phyloP scores from a whole-genome alignment of 2,113 vertebrate genomes.

The Cyprinodon tularosa region DNA sequence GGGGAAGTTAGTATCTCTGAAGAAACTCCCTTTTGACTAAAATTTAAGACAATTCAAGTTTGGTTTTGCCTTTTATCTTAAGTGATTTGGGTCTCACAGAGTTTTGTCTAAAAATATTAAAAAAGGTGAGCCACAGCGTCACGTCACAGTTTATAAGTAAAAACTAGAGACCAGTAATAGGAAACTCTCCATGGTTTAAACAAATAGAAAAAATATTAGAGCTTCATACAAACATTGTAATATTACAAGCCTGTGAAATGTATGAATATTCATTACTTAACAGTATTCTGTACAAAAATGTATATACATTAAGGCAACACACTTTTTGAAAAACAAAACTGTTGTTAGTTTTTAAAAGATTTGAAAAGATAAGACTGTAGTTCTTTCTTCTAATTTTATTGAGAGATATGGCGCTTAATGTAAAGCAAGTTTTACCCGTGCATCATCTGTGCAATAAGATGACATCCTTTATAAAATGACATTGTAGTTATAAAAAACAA shows the following conservation, averaged over 20 bases:
- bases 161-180: background rate
- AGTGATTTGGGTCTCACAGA: no score
- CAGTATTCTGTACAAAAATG: background rate
- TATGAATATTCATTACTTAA: background rate
- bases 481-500: background rate
- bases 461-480: background rate
- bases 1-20: background rate
- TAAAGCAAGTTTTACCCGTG: background rate
- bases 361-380: background rate
- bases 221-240: background rate
- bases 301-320: background rate
- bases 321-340: background rate
- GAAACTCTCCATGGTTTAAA: background rate
- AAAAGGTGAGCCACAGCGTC: background rate
- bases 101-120: background rate
- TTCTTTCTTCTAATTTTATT: background rate
- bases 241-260: background rate
- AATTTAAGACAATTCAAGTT: background rate
- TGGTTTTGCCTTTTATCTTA: background rate
- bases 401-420: no score
- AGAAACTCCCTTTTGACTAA: background rate
- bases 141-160: background rate
- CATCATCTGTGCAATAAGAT: background rate
- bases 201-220: background rate
- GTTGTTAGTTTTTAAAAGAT: background rate